Evolutionary conservation across 2,113 vertebrate species (phyloP), one percentile per base, ranked within the genome.

Genomic region (Dipodomys spectabilis): DNA sequence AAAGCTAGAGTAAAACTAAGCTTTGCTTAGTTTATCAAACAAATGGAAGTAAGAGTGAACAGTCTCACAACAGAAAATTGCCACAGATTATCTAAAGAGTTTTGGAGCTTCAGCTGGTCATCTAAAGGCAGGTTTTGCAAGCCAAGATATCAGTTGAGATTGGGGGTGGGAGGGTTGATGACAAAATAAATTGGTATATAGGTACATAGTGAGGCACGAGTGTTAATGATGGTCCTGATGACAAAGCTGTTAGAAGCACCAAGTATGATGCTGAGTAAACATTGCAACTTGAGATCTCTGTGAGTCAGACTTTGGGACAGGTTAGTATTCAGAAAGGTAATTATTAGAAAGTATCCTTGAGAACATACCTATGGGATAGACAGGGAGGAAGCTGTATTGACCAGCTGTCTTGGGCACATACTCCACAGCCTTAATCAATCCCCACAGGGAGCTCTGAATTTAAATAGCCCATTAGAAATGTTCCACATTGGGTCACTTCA

Each of bases 381-480:
- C 2, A 19, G 16, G 20, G 20, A 79, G 12, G 3, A 64, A 84
- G 20, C 53, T 71, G 20, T 22, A 68, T 18, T 78, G 45, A 5
- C 22, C 60, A 18, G 4, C 57, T 6, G 68, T 22, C 7, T 80
- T 0, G 11, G 23, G 35, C 67, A 16, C 27, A 80, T n/a, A 28
- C 28, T 49, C 27, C 67, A 45, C 2, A 4, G 18, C 88, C 16
- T 86, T 32, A 28, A n/a, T 49, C 9, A 73, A 25, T 53, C 28
- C 11, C 49, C 28, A 57, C 10, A 73, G 7, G 53, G 28, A 79
- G 68, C 6, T 86, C n/a, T 69, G 16, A 45, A 15, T 81, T 81
- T 88, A 62, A 90, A 94, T 44, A 73, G 84, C 11, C 53, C 62
- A 39, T 45, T 12, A 60, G 72, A 69, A 92, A 82, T 71, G 73